Conservation (phyloP, 2,113 vertebrate genomes). For the Salvelinus namaycush region DNA sequence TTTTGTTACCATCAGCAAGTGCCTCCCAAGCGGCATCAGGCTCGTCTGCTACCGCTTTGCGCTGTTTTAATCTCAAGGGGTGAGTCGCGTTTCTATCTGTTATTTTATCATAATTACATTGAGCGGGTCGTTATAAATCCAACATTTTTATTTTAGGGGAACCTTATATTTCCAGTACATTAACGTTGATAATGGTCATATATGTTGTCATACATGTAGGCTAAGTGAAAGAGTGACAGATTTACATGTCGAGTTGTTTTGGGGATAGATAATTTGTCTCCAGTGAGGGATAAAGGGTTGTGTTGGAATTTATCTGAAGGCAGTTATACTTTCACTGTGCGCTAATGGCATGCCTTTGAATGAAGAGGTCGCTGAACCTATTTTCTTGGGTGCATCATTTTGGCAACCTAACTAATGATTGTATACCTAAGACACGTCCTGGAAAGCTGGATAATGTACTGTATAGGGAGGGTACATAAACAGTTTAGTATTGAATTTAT, state of each 20-base stretch:
- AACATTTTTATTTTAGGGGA: not conserved
- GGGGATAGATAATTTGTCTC: slow-evolving; percentile 25
- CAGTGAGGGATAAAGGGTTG: slow-evolving; percentile 21
- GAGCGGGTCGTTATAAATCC: not conserved
- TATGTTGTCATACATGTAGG: not conserved
- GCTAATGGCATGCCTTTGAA: slow-evolving; percentile 20
- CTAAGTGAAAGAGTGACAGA: slow-evolving; percentile 1
- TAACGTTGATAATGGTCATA: not conserved
- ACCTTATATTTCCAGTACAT: not conserved
- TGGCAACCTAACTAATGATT: not conserved
- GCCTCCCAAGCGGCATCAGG: slow-evolving; percentile 73
- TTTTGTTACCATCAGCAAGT: slow-evolving; percentile 82
- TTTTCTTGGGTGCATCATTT: slow-evolving; percentile 1
- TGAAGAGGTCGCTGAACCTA: slow-evolving; percentile 44
- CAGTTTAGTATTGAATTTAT: too few species aligned
- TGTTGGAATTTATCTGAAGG: slow-evolving; percentile 4
- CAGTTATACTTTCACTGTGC: slow-evolving; percentile 44
- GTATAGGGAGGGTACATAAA: too few species aligned
- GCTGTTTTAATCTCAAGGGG: slow-evolving; percentile 72
- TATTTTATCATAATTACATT: slow-evolving; percentile 25
- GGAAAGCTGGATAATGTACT: too few species aligned
- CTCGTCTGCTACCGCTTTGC: slow-evolving; percentile 71
- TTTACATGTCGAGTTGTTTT: slow-evolving; percentile 15
- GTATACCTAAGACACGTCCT: too few species aligned
- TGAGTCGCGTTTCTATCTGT: slow-evolving; percentile 74